These are phyloP conservation scores for Rhea pennata DNA, from an alignment of 2,113 vertebrate species.

Conservation along the genomic window DNA sequence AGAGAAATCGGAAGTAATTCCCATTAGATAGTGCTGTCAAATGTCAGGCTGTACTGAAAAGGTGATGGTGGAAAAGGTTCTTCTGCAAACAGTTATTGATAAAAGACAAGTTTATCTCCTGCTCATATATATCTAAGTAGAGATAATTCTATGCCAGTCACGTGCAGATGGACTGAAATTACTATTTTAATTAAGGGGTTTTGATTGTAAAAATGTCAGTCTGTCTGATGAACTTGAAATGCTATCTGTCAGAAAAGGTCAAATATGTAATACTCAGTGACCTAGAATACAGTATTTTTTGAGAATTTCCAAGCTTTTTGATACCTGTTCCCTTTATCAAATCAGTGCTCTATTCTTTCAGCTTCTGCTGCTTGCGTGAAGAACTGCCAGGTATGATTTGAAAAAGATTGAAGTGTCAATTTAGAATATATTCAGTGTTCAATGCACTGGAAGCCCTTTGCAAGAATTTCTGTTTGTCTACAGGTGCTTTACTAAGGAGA, in stretches of 20 bases:
- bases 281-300: background rate
- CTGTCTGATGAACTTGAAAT: background rate
- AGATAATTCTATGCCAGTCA: background rate
- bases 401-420: background rate
- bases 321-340: background rate
- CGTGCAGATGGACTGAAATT: background rate
- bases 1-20: background rate
- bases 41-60: background rate
- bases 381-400: background rate
- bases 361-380: background rate
- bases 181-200: constrained; percentile 8
- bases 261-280: rapidly evolving
- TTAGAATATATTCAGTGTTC: background rate
- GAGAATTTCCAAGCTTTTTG: background rate
- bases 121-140: background rate
- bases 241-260: background rate
- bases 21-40: constrained; percentile 9
- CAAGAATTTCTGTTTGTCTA: background rate
- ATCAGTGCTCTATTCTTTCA: background rate
- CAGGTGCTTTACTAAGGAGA: background rate
- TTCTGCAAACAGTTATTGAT: constrained; percentile 28
- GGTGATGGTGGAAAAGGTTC: background rate
- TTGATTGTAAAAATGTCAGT: background rate
- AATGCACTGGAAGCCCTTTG: background rate
- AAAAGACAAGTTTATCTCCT: background rate